Evolutionary conservation across 2,113 vertebrate genomes (phyloP).

Genomic region (Gobiocypris rarus): DNA sequence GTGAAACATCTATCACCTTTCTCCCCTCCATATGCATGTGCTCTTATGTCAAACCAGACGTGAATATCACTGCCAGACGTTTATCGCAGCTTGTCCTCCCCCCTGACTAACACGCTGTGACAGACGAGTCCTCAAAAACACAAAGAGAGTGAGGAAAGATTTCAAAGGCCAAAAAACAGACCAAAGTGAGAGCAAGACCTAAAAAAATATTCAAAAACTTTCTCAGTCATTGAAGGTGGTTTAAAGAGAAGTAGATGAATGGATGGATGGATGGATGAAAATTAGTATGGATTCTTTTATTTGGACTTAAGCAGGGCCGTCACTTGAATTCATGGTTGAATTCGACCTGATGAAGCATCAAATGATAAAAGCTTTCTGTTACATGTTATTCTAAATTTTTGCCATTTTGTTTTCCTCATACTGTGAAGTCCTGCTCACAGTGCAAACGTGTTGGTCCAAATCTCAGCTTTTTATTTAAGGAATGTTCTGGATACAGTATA

Average conservation of each 20-base stretch:
- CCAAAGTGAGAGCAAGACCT: slow-evolving; percentile 26
- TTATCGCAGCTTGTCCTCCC: slow-evolving; percentile 21
- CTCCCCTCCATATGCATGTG: neutral
- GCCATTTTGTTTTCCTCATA: no score
- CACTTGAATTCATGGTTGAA: neutral
- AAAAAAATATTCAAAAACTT: slow-evolving; percentile 41
- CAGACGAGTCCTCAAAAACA: slow-evolving; percentile 28
- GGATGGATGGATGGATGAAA: slow-evolving; percentile 13
- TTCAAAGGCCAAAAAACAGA: slow-evolving; percentile 16
- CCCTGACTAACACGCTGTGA: slow-evolving; percentile 43
- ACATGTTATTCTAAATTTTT: neutral
- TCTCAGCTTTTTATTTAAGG: neutral
- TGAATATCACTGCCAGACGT: slow-evolving; percentile 45
- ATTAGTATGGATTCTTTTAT: neutral
- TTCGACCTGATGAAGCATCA: neutral
- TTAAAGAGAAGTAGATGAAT: neutral
- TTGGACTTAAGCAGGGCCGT: slow-evolving; percentile 9
- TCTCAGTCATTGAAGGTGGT: neutral
- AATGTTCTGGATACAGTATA: neutral
- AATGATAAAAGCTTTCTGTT: neutral
- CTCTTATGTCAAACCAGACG: slow-evolving; percentile 32
- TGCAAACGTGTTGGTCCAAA: neutral
- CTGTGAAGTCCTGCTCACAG: neutral
- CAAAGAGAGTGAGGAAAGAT: neutral
- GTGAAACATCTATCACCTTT: neutral